Base-by-base conservation (phyloP, 1,140 invertebrate genomes). In the Streblospio benedicti region DNA sequence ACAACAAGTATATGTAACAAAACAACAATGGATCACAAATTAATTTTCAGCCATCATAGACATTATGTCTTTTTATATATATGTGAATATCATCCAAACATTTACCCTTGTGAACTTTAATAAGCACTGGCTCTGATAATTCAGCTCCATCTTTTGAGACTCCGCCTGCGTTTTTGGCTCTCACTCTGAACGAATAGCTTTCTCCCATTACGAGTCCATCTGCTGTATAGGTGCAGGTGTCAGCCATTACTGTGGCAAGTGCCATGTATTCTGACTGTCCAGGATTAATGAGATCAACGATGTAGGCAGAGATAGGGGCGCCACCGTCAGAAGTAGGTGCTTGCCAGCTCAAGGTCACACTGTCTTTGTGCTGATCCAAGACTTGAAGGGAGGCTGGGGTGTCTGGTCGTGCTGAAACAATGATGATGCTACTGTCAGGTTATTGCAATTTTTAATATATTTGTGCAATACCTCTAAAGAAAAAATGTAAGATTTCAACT, bases 261-360 rank as follows among this genome's bases (percentile, higher is more conserved):
- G 35, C 12, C 27, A 53, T n/a, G 41, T 41, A 56, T 27, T 56
- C 60, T 18, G 52, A 25, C 6, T 56, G 20, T 23, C 31, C 31
- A 1, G 4, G 6, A 32, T 47, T 47, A 27, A 47, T 47, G n/a
- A 1, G 25, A 18, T 77, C 73, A 6, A 98, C 87, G 52, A 97
- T 85, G 77, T 98, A 99, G 75, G 96, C 97, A 25, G 92, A 94
- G 64, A 99, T 88, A 5, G 93, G 91, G 59, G 89, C 90, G 45
- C 95, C 95, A 60, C 94, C 94, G 78, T 98, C 94, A 72, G 94
- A 61, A 55, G 69, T 65, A 28, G 93, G 92, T 65, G 90, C 85
- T 75, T 87, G 87, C 95, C 95, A 99, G 2, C 88, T 86, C 44
- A 99, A 79, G 0, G 90, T 89, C 70, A 93, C 97, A 4, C 90